phyloP scores from a whole-genome alignment of 2,888 invertebrate genomes.

The Onchidella celtica region DNA sequence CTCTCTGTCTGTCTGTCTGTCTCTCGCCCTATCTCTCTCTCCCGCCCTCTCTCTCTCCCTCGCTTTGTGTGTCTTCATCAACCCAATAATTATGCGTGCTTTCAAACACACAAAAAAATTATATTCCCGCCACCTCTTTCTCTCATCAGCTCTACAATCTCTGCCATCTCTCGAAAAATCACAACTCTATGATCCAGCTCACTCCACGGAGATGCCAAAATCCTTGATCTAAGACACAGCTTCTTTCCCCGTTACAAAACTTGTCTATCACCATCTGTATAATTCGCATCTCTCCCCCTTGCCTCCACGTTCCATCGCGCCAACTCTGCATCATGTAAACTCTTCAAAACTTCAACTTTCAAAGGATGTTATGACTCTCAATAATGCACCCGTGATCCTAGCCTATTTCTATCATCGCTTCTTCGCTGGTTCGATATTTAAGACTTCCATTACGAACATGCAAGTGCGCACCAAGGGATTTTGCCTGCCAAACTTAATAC shows the following conservation, averaged over 20 bases:
- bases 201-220: too few species aligned
- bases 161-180: too few species aligned
- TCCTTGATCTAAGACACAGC: too few species aligned
- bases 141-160: too few species aligned
- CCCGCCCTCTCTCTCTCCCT: too few species aligned
- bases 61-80: too few species aligned
- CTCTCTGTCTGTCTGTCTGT: not conserved
- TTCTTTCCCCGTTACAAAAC: not conserved
- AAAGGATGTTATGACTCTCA: not conserved
- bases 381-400: too few species aligned
- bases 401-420: not conserved
- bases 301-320: not conserved
- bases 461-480: not conserved
- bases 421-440: not conserved
- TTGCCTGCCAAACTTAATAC: slow-evolving; percentile 6
- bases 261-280: not conserved
- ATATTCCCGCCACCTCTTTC: too few species aligned
- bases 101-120: too few species aligned
- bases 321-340: not conserved
- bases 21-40: not conserved
- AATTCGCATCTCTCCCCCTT: not conserved
- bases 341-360: not conserved
- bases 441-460: not conserved
- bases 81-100: too few species aligned
- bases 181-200: too few species aligned